phyloP scores from a whole-genome alignment of 2,888 invertebrate species.

The Drosophila mayaguana region DNA sequence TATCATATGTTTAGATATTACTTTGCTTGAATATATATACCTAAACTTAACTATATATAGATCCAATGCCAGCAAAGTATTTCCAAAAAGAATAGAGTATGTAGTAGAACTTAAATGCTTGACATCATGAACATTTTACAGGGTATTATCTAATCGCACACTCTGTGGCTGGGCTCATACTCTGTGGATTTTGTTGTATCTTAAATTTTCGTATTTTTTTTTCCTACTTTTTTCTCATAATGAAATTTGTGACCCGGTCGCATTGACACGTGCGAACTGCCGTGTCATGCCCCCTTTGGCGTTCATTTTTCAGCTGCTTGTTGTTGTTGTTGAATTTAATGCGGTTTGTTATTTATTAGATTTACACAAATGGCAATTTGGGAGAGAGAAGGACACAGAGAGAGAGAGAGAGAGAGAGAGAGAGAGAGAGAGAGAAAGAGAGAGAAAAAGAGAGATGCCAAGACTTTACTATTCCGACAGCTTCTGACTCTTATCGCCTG shows the following conservation, averaged over 20 bases:
- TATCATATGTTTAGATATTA: neutral
- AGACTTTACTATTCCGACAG: slow-evolving; percentile 10
- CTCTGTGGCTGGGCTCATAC: too few species aligned
- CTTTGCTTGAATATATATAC: too few species aligned
- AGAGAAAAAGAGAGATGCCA: neutral
- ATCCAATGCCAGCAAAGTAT: too few species aligned
- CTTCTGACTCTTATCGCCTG: slow-evolving; percentile 23
- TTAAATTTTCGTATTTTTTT: slow-evolving; percentile 10
- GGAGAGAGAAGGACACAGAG: slow-evolving; percentile 3
- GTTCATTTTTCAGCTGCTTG: slow-evolving; percentile 5
- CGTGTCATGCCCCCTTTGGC: slow-evolving; percentile 30
- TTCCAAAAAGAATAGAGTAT: too few species aligned
- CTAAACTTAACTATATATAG: too few species aligned
- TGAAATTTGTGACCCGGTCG: slow-evolving; percentile 66
- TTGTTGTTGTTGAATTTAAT: slow-evolving; percentile 59
- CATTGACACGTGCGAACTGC: slow-evolving; percentile 60
- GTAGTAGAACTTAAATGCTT: neutral
- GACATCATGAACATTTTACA: neutral
- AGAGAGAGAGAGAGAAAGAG: neutral
- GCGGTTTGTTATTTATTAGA: slow-evolving; percentile 77
- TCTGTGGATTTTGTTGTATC: slow-evolving; percentile 9
- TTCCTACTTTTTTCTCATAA: slow-evolving; percentile 25
- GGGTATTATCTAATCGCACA: neutral
- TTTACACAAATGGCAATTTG: slow-evolving; percentile 71
- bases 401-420: too few species aligned